phyloP scores from a whole-genome alignment of 2,797 vertebrate genomes.

The Lagodon rhomboides region DNA sequence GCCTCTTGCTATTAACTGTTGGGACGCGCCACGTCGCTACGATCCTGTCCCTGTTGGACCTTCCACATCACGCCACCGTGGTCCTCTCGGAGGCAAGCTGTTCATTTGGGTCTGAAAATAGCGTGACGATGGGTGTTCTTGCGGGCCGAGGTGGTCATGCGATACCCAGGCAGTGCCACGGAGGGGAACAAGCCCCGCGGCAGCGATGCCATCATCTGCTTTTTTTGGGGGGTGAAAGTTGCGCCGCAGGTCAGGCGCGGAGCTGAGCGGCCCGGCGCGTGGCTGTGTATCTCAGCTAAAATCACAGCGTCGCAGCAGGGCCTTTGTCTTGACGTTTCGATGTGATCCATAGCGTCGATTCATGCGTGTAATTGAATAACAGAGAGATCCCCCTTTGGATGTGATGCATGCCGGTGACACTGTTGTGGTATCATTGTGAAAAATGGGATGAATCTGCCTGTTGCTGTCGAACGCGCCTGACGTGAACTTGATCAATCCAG shows the following conservation, averaged over 20 bases:
- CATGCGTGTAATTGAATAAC: constrained; percentile 34
- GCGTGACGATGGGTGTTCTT: constrained; percentile 50
- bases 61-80: constrained; percentile 30
- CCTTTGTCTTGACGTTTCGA: constrained; percentile 33
- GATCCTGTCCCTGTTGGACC: constrained; percentile 29
- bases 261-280: not conserved
- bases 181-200: constrained; percentile 50
- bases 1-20: constrained; percentile 34
- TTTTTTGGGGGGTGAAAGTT: constrained; percentile 9
- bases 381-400: constrained; percentile 9
- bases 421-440: constrained; percentile 9
- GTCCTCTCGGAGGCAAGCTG: constrained; percentile 57
- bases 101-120: constrained; percentile 70
- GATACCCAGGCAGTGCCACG: constrained; percentile 51
- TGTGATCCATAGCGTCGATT: constrained; percentile 21
- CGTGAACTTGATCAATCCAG: constrained; percentile 16
- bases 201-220: constrained; percentile 54
- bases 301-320: not conserved
- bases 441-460: constrained; percentile 25
- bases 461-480: constrained; percentile 2
- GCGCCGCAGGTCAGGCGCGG: constrained; percentile 25
- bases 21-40: constrained; percentile 9
- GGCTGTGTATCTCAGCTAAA: constrained; percentile 27
- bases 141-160: constrained; percentile 68
- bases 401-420: constrained; percentile 16